A percentile compares a stretch with the other conserved stretches of the same genome.
Conservation (phyloP, 2,797 vertebrate genomes). For the Hirundo rustica region DNA sequence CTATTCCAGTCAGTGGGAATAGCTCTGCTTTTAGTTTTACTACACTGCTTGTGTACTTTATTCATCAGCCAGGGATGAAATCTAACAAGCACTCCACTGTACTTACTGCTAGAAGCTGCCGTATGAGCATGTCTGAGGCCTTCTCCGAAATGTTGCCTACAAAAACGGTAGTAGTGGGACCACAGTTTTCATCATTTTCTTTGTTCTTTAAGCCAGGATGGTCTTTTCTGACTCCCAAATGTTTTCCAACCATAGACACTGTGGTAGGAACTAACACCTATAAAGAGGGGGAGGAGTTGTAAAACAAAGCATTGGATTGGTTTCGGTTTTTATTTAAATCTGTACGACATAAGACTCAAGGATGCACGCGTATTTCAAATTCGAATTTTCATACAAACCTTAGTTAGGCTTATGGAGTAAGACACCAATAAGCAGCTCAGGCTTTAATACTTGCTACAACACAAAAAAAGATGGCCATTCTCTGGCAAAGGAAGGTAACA, state of each 20-base stretch:
- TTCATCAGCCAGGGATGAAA: not conserved
- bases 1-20: not conserved
- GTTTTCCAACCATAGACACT: constrained; percentile 92
- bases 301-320: not conserved
- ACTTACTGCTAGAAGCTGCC: constrained; percentile 96
- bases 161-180: constrained; percentile 98
- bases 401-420: not conserved
- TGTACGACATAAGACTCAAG: accelerated
- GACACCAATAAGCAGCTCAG: not conserved
- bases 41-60: not conserved
- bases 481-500: not conserved
- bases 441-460: not conserved
- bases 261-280: constrained; percentile 90
- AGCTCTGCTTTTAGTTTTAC: not conserved
- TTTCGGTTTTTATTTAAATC: not conserved
- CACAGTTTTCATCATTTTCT: constrained; percentile 88
- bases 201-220: constrained; percentile 79
- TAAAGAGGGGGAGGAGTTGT: not conserved
- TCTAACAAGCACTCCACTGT: not conserved
- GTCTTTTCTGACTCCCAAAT: constrained; percentile 88
- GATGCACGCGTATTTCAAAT: not conserved
- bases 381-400: not conserved
- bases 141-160: constrained; percentile 99
- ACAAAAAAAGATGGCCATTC: not conserved
- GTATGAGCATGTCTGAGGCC: constrained; percentile 97